Base-by-base conservation (phyloP, 2,888 invertebrate species). In the Miltochrista miniata region DNA sequence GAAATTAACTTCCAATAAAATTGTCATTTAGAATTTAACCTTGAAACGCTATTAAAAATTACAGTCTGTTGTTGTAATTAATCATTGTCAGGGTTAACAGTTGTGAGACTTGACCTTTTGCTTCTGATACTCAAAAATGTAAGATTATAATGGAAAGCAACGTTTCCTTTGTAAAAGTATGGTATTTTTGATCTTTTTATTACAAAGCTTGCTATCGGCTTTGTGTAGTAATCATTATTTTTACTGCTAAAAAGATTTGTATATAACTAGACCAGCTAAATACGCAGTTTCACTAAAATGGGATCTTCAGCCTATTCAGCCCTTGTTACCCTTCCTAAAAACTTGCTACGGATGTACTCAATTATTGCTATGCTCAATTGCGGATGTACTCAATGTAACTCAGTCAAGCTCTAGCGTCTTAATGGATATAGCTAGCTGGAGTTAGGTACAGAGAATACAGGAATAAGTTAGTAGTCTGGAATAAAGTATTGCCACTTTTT, bases 61-160 rank as follows among this genome's bases (percentile, higher is more conserved):
- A 49, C 33, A 46, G 41, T 35, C 35, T 48, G 42, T 41, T 39
- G 14, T 13, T 33, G 39, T 44, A 46, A 59, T 64, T 63, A 66
- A 66, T 64, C 67, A 54, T 45, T 50, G 49, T 36, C 35, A 34
- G 13, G 49, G 48, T 44, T 29, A 44, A 49, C 43, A 47, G 31
- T 34, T 43, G 44, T 38, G 15, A 35, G 36, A 36, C 54, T 46
- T 53, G 51, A 50, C 50, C 47, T 49, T 48, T 53, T 1, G 40
- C 14, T 24, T n/a, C 12, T 37, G 31, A 47, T 42, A 52, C 44
- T 47, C 43, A 30, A 39, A 48, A 59, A 43, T 11, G 10, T 29
- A 33, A 44, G 42, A 61, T 46, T 41, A 41, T 14, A 45, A 15
- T 39, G 24, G 9, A 50, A 46, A 1, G 5, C 29, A 35, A 12